Evolutionary conservation across 2,113 vertebrate species (phyloP).

Genomic region (Acinonyx jubatus): DNA sequence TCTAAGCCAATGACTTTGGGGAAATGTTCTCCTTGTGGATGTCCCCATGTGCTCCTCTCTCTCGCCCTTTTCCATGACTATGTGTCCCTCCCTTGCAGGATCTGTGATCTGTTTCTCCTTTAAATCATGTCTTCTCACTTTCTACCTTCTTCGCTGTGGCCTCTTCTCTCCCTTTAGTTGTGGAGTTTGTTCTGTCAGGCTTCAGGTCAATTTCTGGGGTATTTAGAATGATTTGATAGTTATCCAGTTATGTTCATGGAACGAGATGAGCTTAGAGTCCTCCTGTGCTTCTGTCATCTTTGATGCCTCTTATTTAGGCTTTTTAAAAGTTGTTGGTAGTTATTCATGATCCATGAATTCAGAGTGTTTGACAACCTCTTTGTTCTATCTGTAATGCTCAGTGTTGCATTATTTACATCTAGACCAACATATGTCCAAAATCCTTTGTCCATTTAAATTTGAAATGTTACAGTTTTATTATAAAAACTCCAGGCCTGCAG

Average conservation of each 20-base stretch:
- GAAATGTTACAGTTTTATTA: slow-evolving; percentile 53
- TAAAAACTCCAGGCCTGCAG: background rate
- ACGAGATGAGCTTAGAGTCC: background rate
- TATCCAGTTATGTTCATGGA: background rate
- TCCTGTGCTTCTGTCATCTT: background rate
- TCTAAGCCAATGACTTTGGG: background rate
- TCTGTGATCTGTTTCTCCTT: background rate
- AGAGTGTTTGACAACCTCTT: background rate
- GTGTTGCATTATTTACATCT: background rate
- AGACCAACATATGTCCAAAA: background rate
- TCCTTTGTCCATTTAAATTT: background rate
- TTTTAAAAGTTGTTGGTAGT: slow-evolving; percentile 16
- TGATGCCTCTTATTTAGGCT: background rate
- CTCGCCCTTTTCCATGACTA: too few species aligned
- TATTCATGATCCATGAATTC: background rate
- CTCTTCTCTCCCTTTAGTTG: background rate
- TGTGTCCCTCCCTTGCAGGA: background rate
- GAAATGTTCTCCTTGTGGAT: background rate
- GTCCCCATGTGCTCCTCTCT: too few species aligned
- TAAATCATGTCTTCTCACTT: background rate
- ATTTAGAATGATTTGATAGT: background rate
- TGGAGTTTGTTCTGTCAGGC: background rate
- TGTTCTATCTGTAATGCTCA: slow-evolving; percentile 12
- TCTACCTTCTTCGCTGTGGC: background rate
- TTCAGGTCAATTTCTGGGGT: background rate